These are phyloP conservation scores for Dryobates pubescens DNA, from an alignment of 2,797 vertebrate species.

Conservation along the genomic window DNA sequence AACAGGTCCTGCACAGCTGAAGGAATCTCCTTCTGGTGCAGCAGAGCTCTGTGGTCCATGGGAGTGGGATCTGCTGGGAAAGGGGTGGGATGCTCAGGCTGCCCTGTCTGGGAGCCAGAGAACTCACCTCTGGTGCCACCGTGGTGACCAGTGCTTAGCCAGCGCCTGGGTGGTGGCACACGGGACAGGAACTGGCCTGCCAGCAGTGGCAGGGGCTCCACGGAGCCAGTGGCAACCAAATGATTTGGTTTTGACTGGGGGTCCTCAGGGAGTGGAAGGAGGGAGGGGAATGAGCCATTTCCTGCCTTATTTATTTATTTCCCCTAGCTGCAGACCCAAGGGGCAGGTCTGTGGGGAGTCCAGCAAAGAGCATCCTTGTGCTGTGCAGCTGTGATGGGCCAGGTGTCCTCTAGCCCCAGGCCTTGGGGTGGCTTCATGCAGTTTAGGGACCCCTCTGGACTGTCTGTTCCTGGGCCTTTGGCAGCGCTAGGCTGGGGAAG, in stretches of 20 bases:
- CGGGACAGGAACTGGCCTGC: not conserved
- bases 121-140: not conserved
- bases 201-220: not conserved
- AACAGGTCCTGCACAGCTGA: rapidly evolving
- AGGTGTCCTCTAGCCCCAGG: not conserved
- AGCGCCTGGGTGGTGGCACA: not conserved
- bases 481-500: not conserved
- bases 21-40: not conserved
- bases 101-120: not conserved
- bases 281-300: not conserved
- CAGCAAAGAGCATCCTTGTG: not conserved
- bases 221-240: not conserved
- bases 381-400: rapidly evolving
- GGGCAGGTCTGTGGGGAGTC: not conserved
- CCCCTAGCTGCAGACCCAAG: not conserved
- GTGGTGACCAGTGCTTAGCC: not conserved
- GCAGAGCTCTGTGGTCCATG: not conserved
- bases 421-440: rapidly evolving
- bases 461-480: rapidly evolving
- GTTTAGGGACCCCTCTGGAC: not conserved
- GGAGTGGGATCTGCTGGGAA: not conserved
- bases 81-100: not conserved
- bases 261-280: not conserved
- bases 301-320: not conserved
- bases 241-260: constrained; percentile 4